These are phyloP conservation scores for Montipora capricornis DNA, from an alignment of 64 coral and sea anemone genomes.

Conservation along the genomic window DNA sequence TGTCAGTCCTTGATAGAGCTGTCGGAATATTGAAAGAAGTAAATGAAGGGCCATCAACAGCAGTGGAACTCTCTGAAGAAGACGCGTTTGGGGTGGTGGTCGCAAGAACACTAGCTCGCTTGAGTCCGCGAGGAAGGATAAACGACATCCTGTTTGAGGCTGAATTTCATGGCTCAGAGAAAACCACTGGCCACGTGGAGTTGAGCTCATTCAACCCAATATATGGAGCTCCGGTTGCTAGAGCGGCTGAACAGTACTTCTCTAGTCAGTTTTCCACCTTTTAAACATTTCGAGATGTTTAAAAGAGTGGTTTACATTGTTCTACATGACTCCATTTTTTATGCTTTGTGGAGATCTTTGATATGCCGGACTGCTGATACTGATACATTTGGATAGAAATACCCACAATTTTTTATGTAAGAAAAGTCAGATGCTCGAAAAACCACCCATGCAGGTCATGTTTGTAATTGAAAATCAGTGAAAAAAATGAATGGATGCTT, in stretches of 20 bases:
- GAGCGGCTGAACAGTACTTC: neutral
- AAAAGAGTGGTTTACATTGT: neutral
- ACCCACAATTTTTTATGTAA: no score
- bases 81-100: neutral
- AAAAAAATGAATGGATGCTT: neutral
- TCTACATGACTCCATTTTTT: neutral
- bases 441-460: neutral
- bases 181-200: neutral
- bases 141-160: conserved; percentile 52
- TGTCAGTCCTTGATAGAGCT: conserved; percentile 18
- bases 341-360: neutral
- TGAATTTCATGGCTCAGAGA: conserved; percentile 48
- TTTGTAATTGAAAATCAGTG: neutral
- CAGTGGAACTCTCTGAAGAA: neutral
- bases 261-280: neutral
- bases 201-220: conserved; percentile 29
- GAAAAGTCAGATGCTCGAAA: neutral
- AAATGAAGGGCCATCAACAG: conserved; percentile 7
- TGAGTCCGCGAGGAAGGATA: neutral
- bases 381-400: neutral
- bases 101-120: neutral
- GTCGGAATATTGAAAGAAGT: conserved; percentile 36
- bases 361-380: neutral
- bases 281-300: neutral
- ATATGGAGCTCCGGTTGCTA: conserved; percentile 29